Evolutionary conservation across 2,888 invertebrate species (phyloP).

Genomic region (Synergus laeviventris): DNA sequence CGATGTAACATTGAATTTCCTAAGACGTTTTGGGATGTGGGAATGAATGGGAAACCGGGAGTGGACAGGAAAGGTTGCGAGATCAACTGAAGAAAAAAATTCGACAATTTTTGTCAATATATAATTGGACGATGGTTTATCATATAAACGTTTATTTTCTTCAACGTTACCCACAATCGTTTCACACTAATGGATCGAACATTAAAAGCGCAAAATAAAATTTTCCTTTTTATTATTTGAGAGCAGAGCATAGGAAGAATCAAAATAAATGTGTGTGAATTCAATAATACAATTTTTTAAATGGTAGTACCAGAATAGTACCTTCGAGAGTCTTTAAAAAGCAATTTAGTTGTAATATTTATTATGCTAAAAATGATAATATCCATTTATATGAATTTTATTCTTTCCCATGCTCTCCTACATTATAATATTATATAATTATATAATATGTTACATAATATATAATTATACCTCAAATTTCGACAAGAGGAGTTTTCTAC

Average conservation of each 20-base stretch:
- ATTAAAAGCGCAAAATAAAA: slow-evolving; percentile 59
- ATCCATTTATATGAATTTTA: not conserved
- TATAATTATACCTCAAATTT: slow-evolving; percentile 20
- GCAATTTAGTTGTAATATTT: too few relatives aligned
- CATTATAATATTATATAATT: too few relatives aligned
- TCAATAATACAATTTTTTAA: not conserved
- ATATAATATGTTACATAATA: too few relatives aligned
- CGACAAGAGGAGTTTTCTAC: slow-evolving; percentile 6
- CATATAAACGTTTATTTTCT: slow-evolving; percentile 56
- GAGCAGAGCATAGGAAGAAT: not conserved
- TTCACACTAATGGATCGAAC: slow-evolving; percentile 28
- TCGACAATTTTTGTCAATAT: not conserved
- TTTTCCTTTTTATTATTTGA: slow-evolving; percentile 43
- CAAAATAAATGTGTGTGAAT: not conserved
- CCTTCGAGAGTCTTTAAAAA: too few relatives aligned
- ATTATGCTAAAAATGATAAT: not conserved
- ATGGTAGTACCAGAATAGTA: too few relatives aligned
- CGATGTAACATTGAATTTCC: slow-evolving; percentile 44
- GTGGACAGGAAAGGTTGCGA: slow-evolving; percentile 64
- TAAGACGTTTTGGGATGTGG: slow-evolving; percentile 57
- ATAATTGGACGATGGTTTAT: slow-evolving; percentile 41
- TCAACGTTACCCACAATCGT: slow-evolving; percentile 39
- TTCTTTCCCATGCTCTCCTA: not conserved
- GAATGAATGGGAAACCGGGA: slow-evolving; percentile 64
- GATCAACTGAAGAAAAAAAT: slow-evolving; percentile 58